Percentiles rank a stretch among this genome's conserved stretches.
Conservation (phyloP, 2,113 vertebrate species). For the Gallinago undulata region DNA sequence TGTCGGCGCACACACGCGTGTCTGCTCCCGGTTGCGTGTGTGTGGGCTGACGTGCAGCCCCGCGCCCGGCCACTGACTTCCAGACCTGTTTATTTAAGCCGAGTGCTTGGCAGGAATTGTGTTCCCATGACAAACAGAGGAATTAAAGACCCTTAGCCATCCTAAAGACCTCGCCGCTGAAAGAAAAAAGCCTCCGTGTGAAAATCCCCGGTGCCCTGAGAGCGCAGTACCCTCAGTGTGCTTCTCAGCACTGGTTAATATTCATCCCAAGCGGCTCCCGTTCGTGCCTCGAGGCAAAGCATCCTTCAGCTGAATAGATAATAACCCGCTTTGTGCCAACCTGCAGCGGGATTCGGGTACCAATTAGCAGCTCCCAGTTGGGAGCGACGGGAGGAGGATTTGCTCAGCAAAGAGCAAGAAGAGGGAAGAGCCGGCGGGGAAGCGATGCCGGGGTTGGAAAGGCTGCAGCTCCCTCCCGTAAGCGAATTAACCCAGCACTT, state of each 20-base stretch:
- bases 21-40: background rate
- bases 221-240: rapidly evolving
- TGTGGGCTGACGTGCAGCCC: background rate
- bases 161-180: background rate
- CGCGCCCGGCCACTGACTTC: rapidly evolving
- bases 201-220: background rate
- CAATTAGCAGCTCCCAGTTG: background rate
- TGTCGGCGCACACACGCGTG: background rate
- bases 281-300: background rate
- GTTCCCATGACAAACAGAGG: background rate
- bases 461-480: background rate
- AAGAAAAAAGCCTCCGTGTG: background rate
- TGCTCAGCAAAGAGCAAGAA: background rate
- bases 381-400: background rate
- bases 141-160: background rate
- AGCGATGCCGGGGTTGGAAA: background rate
- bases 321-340: background rate
- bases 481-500: background rate
- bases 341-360: background rate
- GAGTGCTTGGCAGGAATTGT: background rate
- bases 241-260: background rate
- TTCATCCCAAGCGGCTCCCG: background rate
- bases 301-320: background rate
- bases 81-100: background rate
- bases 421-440: background rate